Percentiles rank a stretch among this genome's conserved stretches.
These are phyloP conservation scores for Atractosteus spatula DNA, from an alignment of 2,113 vertebrate genomes.

Conservation along the genomic window DNA sequence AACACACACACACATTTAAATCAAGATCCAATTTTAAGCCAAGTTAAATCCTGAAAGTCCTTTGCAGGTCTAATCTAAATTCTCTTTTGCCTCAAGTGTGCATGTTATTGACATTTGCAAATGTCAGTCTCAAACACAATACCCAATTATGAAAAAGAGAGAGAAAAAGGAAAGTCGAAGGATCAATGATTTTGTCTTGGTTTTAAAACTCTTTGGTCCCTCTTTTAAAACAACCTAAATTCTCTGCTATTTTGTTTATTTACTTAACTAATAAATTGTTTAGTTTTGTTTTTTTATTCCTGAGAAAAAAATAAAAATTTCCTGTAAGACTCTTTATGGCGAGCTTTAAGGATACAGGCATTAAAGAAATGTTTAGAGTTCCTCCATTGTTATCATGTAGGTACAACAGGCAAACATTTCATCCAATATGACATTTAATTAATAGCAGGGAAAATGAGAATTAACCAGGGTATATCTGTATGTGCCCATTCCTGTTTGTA, in stretches of 20 bases:
- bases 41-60: not conserved
- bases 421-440: constrained; percentile 27
- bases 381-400: constrained; percentile 16
- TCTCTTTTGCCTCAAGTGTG: constrained; percentile 2
- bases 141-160: constrained; percentile 13
- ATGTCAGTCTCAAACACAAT: constrained; percentile 25
- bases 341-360: too few relatives aligned
- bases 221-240: not conserved
- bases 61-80: constrained; percentile 19
- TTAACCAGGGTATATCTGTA: constrained; percentile 14
- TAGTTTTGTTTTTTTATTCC: too few relatives aligned
- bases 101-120: constrained; percentile 26
- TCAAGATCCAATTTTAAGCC: not conserved
- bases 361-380: too few relatives aligned
- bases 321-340: too few relatives aligned
- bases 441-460: constrained; percentile 17
- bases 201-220: constrained; percentile 1
- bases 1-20: not conserved
- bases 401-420: constrained; percentile 2
- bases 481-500: not conserved
- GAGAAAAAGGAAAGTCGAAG: not conserved
- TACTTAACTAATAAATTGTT: too few relatives aligned
- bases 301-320: too few relatives aligned
- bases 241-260: too few relatives aligned
- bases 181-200: not conserved